phyloP scores from a whole-genome alignment of 2,113 vertebrate genomes.

The Lagopus muta region DNA sequence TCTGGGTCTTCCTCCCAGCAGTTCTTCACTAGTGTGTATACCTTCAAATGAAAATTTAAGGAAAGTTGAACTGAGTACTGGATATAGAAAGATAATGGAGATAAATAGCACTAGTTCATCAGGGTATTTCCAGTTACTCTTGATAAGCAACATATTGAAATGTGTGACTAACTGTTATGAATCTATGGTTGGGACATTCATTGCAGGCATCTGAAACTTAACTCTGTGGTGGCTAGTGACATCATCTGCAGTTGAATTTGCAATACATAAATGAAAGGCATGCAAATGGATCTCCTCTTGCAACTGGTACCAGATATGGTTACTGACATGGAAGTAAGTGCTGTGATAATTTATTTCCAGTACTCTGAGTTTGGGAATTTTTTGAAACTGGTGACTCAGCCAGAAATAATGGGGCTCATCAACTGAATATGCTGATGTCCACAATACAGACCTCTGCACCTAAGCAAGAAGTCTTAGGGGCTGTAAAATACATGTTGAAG shows the following conservation, averaged over 20 bases:
- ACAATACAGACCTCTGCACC: background rate
- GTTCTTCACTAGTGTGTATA: slow-evolving; percentile 88
- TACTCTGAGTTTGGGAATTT: background rate
- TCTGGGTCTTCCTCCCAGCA: slow-evolving; percentile 99
- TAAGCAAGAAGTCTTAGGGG: background rate
- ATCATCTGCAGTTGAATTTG: slow-evolving; percentile 14
- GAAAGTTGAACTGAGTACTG: background rate
- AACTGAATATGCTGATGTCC: background rate
- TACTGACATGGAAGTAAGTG: background rate
- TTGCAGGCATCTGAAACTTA: slow-evolving; percentile 6
- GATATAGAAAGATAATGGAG: background rate
- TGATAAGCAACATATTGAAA: slow-evolving; percentile 29
- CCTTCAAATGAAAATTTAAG: slow-evolving; percentile 68
- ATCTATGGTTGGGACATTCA: slow-evolving; percentile 31
- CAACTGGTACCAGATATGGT: background rate
- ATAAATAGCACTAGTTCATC: background rate
- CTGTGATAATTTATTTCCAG: background rate
- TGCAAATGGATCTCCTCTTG: background rate
- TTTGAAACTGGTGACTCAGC: background rate
- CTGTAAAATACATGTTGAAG: background rate
- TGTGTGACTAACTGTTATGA: slow-evolving; percentile 38
- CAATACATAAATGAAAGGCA: slow-evolving; percentile 6
- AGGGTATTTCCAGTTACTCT: slow-evolving; percentile 5
- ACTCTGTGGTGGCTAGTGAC: slow-evolving; percentile 10
- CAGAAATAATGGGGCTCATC: background rate